phyloP scores from a whole-genome alignment of 2,113 vertebrate species.

The Telmatochromis sp. region DNA sequence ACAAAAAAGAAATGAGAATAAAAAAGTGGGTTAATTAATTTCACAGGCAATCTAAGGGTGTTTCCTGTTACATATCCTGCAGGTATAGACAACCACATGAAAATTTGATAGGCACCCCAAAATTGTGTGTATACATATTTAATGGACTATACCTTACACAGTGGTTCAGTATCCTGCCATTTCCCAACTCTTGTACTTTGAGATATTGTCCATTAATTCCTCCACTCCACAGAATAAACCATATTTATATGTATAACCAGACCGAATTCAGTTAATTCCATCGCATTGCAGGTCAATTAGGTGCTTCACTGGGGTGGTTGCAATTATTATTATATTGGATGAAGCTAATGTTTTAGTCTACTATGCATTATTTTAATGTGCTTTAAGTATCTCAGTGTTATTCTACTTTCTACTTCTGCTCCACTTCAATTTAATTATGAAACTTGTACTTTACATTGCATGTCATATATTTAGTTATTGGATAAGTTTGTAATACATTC shows the following conservation, averaged over 20 bases:
- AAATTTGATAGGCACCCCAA: background rate
- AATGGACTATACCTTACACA: background rate
- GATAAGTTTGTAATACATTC: background rate
- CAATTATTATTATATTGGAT: background rate
- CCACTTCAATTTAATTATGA: background rate
- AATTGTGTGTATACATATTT: background rate
- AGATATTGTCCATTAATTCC: background rate
- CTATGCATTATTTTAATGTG: background rate
- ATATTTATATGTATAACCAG: background rate
- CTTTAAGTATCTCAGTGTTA: background rate
- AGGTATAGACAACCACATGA: background rate
- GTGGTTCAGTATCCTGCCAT: background rate
- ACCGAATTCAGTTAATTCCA: background rate
- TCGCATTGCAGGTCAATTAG: background rate
- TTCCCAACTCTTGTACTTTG: background rate
- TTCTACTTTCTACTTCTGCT: background rate
- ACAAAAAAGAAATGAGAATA: background rate
- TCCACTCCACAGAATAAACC: background rate
- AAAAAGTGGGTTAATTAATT: background rate
- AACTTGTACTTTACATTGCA: background rate
- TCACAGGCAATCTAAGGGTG: background rate
- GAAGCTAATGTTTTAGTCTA: background rate
- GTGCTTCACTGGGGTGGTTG: background rate
- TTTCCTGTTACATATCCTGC: background rate
- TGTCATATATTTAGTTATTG: background rate